These are phyloP conservation scores for Drosophila buzzatii DNA, from an alignment of 2,888 invertebrate species.

Conservation along the genomic window DNA sequence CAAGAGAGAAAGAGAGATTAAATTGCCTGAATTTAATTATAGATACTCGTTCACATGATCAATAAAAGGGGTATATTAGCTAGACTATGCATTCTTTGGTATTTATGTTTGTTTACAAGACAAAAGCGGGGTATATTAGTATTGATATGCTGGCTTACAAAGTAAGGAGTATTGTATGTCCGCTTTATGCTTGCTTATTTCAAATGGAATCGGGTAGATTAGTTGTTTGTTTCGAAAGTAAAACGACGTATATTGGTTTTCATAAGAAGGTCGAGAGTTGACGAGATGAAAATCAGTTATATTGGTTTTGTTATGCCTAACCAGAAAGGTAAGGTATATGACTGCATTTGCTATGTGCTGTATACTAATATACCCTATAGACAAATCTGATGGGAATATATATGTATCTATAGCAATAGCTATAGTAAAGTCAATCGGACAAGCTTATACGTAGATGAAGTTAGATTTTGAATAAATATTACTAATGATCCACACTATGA, in stretches of 20 bases:
- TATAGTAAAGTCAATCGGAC: neutral
- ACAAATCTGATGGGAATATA: no score
- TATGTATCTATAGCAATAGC: neutral
- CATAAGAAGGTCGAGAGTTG: neutral
- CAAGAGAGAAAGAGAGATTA: conserved; percentile 19
- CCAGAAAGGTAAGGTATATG: neutral
- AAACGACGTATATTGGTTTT: conserved; percentile 4
- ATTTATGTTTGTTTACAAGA: neutral
- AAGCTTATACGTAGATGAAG: neutral
- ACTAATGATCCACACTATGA: rapidly evolving
- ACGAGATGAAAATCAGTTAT: neutral
- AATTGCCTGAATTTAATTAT: conserved; percentile 28
- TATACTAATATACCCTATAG: no score
- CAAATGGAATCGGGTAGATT: neutral
- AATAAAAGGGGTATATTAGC: neutral
- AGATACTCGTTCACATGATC: conserved; percentile 5
- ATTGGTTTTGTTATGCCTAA: neutral
- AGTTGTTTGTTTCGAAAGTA: neutral
- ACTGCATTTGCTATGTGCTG: neutral
- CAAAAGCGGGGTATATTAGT: neutral
- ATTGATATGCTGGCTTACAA: neutral
- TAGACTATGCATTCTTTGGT: neutral
- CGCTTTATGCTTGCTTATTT: neutral
- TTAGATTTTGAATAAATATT: neutral
- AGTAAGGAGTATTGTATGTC: neutral